These are phyloP conservation scores for Agrilus cyanescens DNA, from an alignment of 2,888 invertebrate species.

Conservation along the genomic window DNA sequence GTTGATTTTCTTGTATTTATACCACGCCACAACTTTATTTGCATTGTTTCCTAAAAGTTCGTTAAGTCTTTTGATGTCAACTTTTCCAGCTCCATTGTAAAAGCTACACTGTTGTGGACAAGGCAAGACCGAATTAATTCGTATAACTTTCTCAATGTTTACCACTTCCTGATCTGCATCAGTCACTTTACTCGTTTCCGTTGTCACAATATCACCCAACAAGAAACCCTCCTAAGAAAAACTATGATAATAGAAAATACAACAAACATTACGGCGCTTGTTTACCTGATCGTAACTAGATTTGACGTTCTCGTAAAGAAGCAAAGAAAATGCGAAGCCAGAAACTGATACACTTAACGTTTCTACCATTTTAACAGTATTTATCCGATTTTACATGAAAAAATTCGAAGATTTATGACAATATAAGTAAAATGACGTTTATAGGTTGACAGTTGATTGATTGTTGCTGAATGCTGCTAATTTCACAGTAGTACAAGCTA, in stretches of 20 bases:
- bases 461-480: too few relatives aligned
- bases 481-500: too few relatives aligned
- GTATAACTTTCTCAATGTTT: conserved; percentile 47
- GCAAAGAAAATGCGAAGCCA: conserved; percentile 53
- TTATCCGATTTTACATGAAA: not conserved
- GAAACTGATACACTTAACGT: conserved; percentile 27
- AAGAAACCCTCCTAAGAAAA: conserved; percentile 48
- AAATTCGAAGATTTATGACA: not conserved
- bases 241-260: conserved; percentile 5
- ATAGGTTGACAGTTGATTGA: not conserved
- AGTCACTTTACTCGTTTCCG: conserved; percentile 54
- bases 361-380: conserved; percentile 22
- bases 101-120: conserved; percentile 46
- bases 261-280: conserved; percentile 11
- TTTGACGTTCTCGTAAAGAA: conserved; percentile 56
- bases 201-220: conserved; percentile 49
- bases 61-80: conserved; percentile 43
- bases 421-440: not conserved
- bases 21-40: conserved; percentile 55
- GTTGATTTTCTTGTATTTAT: conserved; percentile 46
- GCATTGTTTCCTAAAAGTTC: conserved; percentile 41
- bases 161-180: conserved; percentile 53
- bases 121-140: conserved; percentile 48
- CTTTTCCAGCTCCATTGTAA: conserved; percentile 44
- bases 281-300: conserved; percentile 48